Conservation (phyloP, 2,888 invertebrate species). For the Ryuthela nishihirai region DNA sequence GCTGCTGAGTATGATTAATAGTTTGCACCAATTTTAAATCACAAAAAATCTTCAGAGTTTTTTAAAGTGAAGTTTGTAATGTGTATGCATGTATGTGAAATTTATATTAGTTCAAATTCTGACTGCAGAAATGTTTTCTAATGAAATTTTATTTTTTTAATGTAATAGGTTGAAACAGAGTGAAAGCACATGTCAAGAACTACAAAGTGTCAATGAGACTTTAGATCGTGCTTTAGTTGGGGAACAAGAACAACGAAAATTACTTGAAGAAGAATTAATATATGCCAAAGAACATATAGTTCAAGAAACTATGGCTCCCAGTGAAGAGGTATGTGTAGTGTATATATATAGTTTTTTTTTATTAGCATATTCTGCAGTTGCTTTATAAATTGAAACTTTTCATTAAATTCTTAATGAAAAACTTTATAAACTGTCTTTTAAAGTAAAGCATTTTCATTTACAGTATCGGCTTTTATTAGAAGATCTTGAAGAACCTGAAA, state of each 20-base stretch:
- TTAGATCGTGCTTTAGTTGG: conserved; percentile 14
- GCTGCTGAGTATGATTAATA: too few species aligned
- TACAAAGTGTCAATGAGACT: conserved; percentile 21
- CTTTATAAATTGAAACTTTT: background rate
- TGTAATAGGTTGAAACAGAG: conserved; percentile 18
- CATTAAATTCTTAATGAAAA: background rate
- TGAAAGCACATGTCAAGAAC: conserved; percentile 14
- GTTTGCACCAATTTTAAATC: too few species aligned
- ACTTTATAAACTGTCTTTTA: too few species aligned
- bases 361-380: background rate
- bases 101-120: too few species aligned
- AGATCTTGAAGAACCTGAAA: conserved; percentile 18
- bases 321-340: conserved; percentile 4
- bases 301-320: conserved; percentile 15
- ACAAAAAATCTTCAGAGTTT: too few species aligned
- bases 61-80: too few species aligned
- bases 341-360: background rate
- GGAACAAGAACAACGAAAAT: conserved; percentile 14
- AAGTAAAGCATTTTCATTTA: too few species aligned
- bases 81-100: too few species aligned
- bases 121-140: too few species aligned
- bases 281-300: conserved; percentile 16
- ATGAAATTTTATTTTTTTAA: background rate
- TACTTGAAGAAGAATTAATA: conserved; percentile 21
- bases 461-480: conserved; percentile 22